A percentile compares a stretch with the other conserved stretches of the same genome.
Evolutionary conservation across 2,888 invertebrate species (phyloP).

Genomic region (Leptopilina drosophilae): DNA sequence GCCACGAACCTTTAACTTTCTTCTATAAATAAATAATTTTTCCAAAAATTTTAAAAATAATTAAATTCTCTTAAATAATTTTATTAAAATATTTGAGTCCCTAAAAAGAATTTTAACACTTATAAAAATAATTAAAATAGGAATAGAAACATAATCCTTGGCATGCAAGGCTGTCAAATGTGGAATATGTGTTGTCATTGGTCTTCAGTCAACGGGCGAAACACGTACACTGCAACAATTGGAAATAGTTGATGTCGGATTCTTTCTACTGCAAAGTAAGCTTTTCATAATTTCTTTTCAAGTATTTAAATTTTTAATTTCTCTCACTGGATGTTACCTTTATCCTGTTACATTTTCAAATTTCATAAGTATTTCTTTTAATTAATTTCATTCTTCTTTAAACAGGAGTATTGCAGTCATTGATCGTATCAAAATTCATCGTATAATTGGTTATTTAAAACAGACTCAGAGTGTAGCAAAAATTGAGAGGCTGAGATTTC

Average conservation of each 20-base stretch:
- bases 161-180: conserved; percentile 93
- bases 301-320: conserved; percentile 19
- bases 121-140: too few relatives aligned
- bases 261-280: conserved; percentile 96
- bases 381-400: conserved; percentile 42
- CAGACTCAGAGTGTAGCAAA: conserved; percentile 58
- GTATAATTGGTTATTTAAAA: conserved; percentile 84
- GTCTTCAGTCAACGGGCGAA: conserved; percentile 99
- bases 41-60: too few relatives aligned
- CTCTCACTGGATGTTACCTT: neutral
- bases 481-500: conserved; percentile 77
- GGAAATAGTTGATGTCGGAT: conserved; percentile 97
- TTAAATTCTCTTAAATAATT: too few relatives aligned
- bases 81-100: too few relatives aligned
- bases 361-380: neutral
- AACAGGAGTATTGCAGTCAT: conserved; percentile 93
- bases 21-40: too few relatives aligned
- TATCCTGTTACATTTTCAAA: too few relatives aligned
- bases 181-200: conserved; percentile 99
- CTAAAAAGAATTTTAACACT: too few relatives aligned
- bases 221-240: conserved; percentile 97
- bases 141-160: too few relatives aligned
- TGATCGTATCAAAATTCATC: conserved; percentile 91
- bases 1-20: too few relatives aligned
- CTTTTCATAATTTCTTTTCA: conserved; percentile 44